Evolutionary conservation across 2,797 vertebrate species (phyloP), one percentile per base, ranked within the genome.

Genomic region (Leptoclinus maculatus): DNA sequence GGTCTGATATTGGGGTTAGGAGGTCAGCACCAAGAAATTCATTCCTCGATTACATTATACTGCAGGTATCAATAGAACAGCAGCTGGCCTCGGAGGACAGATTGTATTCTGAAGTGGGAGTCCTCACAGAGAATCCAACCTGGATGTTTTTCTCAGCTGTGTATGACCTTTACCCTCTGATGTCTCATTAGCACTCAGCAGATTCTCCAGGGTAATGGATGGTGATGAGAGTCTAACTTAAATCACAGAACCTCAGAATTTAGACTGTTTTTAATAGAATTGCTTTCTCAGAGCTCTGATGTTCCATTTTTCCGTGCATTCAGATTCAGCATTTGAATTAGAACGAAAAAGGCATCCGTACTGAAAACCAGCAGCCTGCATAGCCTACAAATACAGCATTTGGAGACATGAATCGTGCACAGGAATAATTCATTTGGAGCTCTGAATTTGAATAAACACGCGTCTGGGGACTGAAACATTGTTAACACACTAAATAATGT

Each of bases 1-100:
- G 43, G 14, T 7, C 16, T 45, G 43, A 83, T 78, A 57, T 84
- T 76, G 49, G 32, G 78, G 82, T 87, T 71, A 80, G 41, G 10
- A 70, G 70, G 76, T 74, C 57, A 19, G 34, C 14, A 17, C 5
- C 14, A 69, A 43, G 63, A 41, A 62, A 76, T 27, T 17, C 29
- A 43, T 19, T n/a, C 12, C 11, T 66, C 16, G 32, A 75, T 62
- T 72, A 25, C 4, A 14, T 19, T 53, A 76, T 54, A 76, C 58
- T 78, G 71, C 47, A 43, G 23, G 5, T 64, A n/a, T 76, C 43
- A 63, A 34, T 43, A 56, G 5, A 59, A 59, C 19, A 43, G 41
- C 41, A 43, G 41, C 41, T 43, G 39, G 41, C 14, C 14, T 2
- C 19, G 43, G 16, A 17, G 41, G 41, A 17, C 41, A 45, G 41